These are phyloP conservation scores for Echiichthys vipera DNA, from an alignment of 2,797 vertebrate species.

Conservation along the genomic window DNA sequence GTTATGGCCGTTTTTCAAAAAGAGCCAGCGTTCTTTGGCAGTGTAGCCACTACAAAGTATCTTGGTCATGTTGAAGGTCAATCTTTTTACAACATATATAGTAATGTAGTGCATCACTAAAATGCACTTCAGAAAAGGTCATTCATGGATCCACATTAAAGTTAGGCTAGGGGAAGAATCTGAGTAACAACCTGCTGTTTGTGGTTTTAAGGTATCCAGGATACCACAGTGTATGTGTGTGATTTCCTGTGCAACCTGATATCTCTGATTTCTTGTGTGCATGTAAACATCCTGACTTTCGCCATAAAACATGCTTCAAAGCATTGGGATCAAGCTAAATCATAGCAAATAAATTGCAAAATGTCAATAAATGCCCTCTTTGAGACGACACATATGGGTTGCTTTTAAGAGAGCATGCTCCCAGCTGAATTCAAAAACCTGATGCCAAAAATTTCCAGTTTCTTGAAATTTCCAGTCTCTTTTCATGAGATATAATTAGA, in stretches of 20 bases:
- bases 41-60: neutral
- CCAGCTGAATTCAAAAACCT: neutral
- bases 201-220: neutral
- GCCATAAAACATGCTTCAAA: neutral
- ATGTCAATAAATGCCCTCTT: neutral
- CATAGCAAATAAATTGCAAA: neutral
- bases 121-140: neutral
- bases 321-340: neutral
- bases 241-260: conserved; percentile 1
- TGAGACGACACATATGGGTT: neutral
- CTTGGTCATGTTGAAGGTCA: neutral
- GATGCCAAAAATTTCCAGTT: conserved; percentile 33
- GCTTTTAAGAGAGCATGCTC: conserved; percentile 1
- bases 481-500: conserved; percentile 44
- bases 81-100: neutral
- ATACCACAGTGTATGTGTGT: neutral
- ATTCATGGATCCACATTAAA: neutral
- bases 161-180: neutral
- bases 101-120: neutral
- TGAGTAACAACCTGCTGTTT: neutral
- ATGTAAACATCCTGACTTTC: conserved; percentile 9
- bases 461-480: conserved; percentile 9
- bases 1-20: neutral
- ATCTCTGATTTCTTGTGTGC: conserved; percentile 1
- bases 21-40: neutral